Percentiles rank a stretch among this genome's conserved stretches.
Evolutionary conservation across 2,113 vertebrate species (phyloP).

Genomic region (Oncorhynchus clarkii): DNA sequence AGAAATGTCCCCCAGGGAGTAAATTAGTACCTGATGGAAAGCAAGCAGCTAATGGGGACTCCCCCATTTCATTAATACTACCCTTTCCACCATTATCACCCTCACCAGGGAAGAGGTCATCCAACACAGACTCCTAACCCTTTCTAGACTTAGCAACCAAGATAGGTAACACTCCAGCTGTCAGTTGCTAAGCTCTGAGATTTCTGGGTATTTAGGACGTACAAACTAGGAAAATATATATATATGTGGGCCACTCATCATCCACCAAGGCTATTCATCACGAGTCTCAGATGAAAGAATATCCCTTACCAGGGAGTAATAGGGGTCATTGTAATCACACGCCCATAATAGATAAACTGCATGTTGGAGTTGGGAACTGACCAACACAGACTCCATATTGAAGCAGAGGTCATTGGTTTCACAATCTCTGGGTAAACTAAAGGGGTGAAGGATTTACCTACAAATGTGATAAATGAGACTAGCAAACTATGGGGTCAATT

Average conservation of each 20-base stretch:
- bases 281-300: neutral
- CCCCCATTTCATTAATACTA: no score
- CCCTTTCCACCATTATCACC: neutral
- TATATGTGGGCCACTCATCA: neutral
- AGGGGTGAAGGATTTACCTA: neutral
- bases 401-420: no score
- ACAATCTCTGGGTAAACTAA: neutral
- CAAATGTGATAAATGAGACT: no score
- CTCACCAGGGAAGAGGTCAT: neutral
- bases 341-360: no score
- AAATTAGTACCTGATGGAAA: neutral
- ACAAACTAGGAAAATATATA: neutral
- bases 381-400: no score
- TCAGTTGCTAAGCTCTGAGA: no score
- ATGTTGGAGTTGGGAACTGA: neutral
- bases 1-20: neutral
- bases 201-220: neutral
- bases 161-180: neutral
- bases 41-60: neutral
- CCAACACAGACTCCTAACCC: neutral
- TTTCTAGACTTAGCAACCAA: neutral
- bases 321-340: neutral
- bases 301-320: neutral
- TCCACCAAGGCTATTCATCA: neutral
- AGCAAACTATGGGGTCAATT: no score